Base-by-base conservation (phyloP, 2,888 invertebrate species). In the Platerodrilus igneus region DNA sequence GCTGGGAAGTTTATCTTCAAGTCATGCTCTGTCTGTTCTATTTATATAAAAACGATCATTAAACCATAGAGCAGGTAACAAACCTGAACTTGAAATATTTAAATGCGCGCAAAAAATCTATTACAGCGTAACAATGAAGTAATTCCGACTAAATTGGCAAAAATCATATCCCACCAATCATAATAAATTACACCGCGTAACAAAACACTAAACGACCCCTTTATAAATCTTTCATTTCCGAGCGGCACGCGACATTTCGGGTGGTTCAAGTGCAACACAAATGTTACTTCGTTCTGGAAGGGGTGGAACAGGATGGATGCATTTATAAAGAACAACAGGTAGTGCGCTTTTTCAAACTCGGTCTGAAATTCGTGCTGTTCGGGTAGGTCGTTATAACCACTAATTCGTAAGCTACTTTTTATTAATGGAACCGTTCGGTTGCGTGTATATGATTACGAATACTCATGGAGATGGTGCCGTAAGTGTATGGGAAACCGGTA, bases 311-410 rank as follows among this genome's bases (percentile, higher is more conserved):
- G 48, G 45, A n/a, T n/a, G n/a, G 51, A 51, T 51, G 53, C 52
- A 47, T 55, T 55, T 54, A 51, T 56, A 55, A 59, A 55, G 53
- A 50, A 41, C 57, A 59, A 58, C 60, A 60, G 62, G 60, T 60
- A 60, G 57, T 47, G 40, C 45, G 31, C 25, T 41, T 29, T n/a
- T 37, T 41, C 45, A 45, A 40, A 45, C 40, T 36, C 34, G 37
- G 21, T 37, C 37, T 34, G 45, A 45, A 45, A 37, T 45, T 45
- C 40, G 45, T 45, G 41, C 37, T 37, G 45, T 37, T 26, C 38
- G 39, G 43, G 43, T 43, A 38, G 39, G 38, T 43, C 23, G 23
- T 14, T 4, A 30, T 22, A 21, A 19, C 31, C 37, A 30, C 30
- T 25, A 30, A 26, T 44, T 44, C 27, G 29, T 21, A 32, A 33